phyloP scores from a whole-genome alignment of 2,888 invertebrate species.

The Pammene aurita region DNA sequence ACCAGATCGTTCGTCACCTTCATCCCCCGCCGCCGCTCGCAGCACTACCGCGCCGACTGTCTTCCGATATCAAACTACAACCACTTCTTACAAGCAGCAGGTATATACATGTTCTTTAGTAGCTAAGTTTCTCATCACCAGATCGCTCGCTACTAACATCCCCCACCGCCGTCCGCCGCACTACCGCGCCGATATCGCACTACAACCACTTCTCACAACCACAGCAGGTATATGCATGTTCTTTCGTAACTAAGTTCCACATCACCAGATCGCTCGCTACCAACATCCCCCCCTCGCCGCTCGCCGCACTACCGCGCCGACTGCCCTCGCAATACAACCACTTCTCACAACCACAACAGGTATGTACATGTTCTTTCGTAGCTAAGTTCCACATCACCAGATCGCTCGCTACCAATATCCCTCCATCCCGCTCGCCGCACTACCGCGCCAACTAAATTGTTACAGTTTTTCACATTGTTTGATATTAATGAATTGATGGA shows the following conservation, averaged over 20 bases:
- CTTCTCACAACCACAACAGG: background rate
- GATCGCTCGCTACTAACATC: too few relatives aligned
- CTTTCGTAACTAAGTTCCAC: background rate
- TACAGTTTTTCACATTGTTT: too few relatives aligned
- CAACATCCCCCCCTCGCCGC: background rate
- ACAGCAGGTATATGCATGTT: conserved; percentile 84
- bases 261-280: background rate
- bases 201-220: conserved; percentile 93
- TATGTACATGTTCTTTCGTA: background rate
- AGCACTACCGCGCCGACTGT: conserved; percentile 64
- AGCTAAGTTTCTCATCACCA: too few relatives aligned
- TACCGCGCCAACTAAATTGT: conserved; percentile 1
- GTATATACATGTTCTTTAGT: background rate
- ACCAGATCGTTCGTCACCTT: background rate
- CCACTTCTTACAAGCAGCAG: conserved; percentile 4
- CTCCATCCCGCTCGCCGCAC: too few relatives aligned
- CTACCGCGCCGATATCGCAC: conserved; percentile 1
- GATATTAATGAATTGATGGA: too few relatives aligned
- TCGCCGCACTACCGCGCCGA: background rate
- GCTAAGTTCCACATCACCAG: too few relatives aligned
- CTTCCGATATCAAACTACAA: conserved; percentile 90
- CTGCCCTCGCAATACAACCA: too few relatives aligned
- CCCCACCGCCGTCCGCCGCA: too few relatives aligned
- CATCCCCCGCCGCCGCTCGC: conserved; percentile 71
- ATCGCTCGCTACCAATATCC: too few relatives aligned